phyloP scores from a whole-genome alignment of 2,113 vertebrate species.

The Malurus alboscapulatus region DNA sequence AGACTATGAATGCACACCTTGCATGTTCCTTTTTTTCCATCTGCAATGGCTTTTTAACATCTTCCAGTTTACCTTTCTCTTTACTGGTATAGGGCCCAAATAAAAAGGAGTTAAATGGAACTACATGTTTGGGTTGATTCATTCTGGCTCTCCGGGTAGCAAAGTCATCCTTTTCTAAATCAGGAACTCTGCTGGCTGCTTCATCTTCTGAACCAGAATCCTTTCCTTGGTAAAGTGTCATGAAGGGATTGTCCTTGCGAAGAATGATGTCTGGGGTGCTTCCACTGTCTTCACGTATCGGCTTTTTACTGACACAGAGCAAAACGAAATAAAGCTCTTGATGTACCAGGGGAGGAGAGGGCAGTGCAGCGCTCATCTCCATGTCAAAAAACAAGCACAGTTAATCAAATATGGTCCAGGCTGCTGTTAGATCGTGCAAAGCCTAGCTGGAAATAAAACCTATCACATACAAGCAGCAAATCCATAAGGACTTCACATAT shows the following conservation, averaged over 20 bases:
- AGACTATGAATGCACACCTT: conserved; percentile 70
- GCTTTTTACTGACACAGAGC: conserved; percentile 71
- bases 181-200: conserved; percentile 76
- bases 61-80: conserved; percentile 79
- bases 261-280: conserved; percentile 82
- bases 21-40: conserved; percentile 54
- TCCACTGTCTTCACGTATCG: conserved; percentile 50
- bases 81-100: conserved; percentile 76
- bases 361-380: neutral
- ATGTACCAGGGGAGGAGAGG: neutral
- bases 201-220: conserved; percentile 82
- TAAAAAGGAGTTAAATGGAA: conserved; percentile 80
- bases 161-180: conserved; percentile 90
- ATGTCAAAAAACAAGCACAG: neutral
- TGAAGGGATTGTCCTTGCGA: conserved; percentile 84
- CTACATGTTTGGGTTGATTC: conserved; percentile 71
- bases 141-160: conserved; percentile 83
- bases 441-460: neutral
- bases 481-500: neutral
- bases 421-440: conserved; percentile 47
- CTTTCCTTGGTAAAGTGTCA: conserved; percentile 69
- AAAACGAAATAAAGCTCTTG: conserved; percentile 65
- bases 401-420: conserved; percentile 1
- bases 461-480: neutral
- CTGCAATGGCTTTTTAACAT: conserved; percentile 67